A percentile compares a stretch with the other conserved stretches of the same genome.
phyloP scores from a whole-genome alignment of 2,797 vertebrate species.

The Channa striata region DNA sequence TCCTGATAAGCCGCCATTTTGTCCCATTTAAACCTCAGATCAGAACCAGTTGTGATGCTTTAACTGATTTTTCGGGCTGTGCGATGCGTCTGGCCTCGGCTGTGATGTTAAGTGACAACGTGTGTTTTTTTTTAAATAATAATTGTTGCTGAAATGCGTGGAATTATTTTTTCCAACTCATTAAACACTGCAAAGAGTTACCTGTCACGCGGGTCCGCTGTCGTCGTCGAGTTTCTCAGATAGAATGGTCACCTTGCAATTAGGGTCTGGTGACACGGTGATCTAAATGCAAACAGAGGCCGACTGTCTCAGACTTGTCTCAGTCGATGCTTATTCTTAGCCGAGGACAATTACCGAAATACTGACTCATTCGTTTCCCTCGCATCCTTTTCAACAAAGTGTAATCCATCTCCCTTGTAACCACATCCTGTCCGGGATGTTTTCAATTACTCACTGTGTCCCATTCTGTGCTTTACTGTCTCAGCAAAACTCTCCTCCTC shows the following conservation, averaged over 20 bases:
- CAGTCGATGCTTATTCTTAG: conserved; percentile 70
- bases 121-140: background rate
- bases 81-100: background rate
- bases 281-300: conserved; percentile 59
- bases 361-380: conserved; percentile 81
- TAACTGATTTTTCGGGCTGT: conserved; percentile 5
- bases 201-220: conserved; percentile 29
- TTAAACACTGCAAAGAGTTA: conserved; percentile 60
- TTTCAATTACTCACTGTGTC: conserved; percentile 82
- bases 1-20: conserved; percentile 11
- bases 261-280: conserved; percentile 59
- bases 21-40: conserved; percentile 7
- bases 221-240: conserved; percentile 53
- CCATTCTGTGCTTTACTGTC: conserved; percentile 69
- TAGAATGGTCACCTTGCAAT: conserved; percentile 71
- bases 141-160: conserved; percentile 47
- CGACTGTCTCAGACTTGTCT: conserved; percentile 60
- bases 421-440: conserved; percentile 79
- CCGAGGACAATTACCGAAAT: conserved; percentile 72
- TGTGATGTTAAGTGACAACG: background rate
- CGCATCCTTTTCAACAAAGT: conserved; percentile 76
- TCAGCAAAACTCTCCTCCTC: conserved; percentile 67
- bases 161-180: conserved; percentile 64
- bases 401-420: conserved; percentile 80
- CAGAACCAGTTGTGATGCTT: background rate